These are phyloP conservation scores for Crematogaster levior DNA, from an alignment of 2,888 invertebrate species.

Conservation along the genomic window DNA sequence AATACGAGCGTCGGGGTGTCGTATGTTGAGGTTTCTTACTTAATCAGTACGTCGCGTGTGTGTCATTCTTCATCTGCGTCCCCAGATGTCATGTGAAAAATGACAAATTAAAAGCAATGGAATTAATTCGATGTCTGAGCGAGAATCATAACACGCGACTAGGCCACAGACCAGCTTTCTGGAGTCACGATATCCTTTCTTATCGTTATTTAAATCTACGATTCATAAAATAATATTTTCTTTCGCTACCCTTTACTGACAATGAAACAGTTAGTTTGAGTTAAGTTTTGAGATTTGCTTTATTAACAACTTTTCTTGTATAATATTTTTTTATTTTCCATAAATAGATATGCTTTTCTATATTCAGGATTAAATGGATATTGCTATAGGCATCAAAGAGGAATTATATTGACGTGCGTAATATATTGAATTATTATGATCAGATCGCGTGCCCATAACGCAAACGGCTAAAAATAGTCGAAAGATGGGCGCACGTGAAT, in stretches of 20 bases:
- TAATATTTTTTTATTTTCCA: background rate
- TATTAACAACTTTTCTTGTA: background rate
- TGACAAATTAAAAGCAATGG: conserved; percentile 56
- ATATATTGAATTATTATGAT: conserved; percentile 1
- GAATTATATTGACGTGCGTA: background rate
- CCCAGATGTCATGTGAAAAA: conserved; percentile 43
- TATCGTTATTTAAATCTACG: conserved; percentile 13
- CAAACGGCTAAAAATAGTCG: background rate
- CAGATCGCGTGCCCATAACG: background rate
- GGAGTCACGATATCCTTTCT: conserved; percentile 25
- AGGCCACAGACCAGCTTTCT: background rate
- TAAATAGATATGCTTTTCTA: too few species aligned
- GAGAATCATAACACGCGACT: conserved; percentile 28
- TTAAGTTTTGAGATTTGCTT: background rate
- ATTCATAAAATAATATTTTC: background rate
- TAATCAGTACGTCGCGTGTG: conserved; percentile 44
- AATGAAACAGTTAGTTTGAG: too few species aligned
- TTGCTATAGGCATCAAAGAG: background rate
- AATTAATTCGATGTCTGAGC: conserved; percentile 30
- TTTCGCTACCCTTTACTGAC: background rate
- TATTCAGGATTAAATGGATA: background rate
- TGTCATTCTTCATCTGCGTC: conserved; percentile 35
- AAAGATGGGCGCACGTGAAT: background rate
- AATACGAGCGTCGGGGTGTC: background rate
- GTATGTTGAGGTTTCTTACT: conserved; percentile 20